phyloP scores from a whole-genome alignment of 2,113 vertebrate species.

The Pangasianodon gigas region DNA sequence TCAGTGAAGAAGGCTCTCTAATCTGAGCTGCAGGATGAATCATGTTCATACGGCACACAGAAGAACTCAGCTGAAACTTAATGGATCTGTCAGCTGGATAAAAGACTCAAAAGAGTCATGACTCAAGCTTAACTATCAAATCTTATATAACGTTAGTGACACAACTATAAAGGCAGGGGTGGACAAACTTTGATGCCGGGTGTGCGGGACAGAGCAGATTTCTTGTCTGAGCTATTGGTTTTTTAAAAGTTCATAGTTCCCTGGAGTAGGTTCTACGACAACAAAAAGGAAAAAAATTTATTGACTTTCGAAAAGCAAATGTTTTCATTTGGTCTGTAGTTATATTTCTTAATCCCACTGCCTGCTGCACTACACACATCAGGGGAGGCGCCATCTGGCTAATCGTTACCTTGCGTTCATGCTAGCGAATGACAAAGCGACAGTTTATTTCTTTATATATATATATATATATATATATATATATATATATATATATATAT shows the following conservation, averaged over 20 bases:
- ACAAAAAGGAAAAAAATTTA: no score
- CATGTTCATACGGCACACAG: not conserved
- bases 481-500: no score
- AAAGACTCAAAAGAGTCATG: not conserved
- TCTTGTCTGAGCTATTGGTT: not conserved
- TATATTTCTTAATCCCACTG: no score
- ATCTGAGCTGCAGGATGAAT: slow-evolving; percentile 10
- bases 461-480: no score
- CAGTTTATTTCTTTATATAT: no score
- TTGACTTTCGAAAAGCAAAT: no score
- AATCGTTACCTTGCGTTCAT: not conserved
- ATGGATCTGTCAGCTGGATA: not conserved
- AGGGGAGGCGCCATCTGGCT: no score
- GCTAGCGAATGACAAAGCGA: no score
- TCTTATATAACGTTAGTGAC: not conserved
- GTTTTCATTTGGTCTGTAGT: no score
- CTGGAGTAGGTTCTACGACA: no score
- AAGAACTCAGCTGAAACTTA: not conserved
- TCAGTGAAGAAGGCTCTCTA: not conserved
- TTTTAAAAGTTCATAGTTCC: no score
- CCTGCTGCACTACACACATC: no score
- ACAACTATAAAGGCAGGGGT: not conserved
- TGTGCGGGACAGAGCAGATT: not conserved
- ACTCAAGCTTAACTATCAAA: not conserved
- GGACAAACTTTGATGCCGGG: not conserved